These are phyloP conservation scores for Cercopithecus mitis DNA, from an alignment of 2,797 vertebrate species.

Conservation along the genomic window DNA sequence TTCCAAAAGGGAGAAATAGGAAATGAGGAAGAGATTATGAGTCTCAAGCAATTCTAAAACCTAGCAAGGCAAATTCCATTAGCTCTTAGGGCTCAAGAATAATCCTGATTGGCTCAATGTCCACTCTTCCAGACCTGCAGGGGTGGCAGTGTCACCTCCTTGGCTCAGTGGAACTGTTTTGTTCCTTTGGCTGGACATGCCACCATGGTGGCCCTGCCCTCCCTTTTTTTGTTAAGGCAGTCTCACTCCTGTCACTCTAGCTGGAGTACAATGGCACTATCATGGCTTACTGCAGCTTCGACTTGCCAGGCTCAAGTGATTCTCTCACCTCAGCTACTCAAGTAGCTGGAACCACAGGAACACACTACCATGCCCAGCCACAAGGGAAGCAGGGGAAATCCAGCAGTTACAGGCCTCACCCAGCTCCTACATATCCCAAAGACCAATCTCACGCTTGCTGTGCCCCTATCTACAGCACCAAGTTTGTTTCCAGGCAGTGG, in stretches of 20 bases:
- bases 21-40: too few relatives aligned
- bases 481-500: not conserved
- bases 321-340: not conserved
- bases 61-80: not conserved
- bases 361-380: not conserved
- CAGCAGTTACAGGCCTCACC: not conserved
- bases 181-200: not conserved
- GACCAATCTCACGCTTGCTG: not conserved
- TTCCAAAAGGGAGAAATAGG: not conserved
- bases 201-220: not conserved
- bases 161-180: not conserved
- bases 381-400: not conserved
- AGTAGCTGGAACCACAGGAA: not conserved
- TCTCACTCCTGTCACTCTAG: not conserved
- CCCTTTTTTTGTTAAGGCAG: not conserved
- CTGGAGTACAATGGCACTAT: not conserved
- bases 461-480: not conserved
- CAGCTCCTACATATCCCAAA: not conserved
- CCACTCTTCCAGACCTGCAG: not conserved
- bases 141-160: not conserved
- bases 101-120: not conserved
- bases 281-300: too few relatives aligned
- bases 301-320: not conserved
- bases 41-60: not conserved
- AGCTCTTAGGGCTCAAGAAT: not conserved